A percentile compares a stretch with the other conserved stretches of the same genome.
Conservation (phyloP, 1,140 invertebrate species). For the Rhizoglyphus robini region DNA sequence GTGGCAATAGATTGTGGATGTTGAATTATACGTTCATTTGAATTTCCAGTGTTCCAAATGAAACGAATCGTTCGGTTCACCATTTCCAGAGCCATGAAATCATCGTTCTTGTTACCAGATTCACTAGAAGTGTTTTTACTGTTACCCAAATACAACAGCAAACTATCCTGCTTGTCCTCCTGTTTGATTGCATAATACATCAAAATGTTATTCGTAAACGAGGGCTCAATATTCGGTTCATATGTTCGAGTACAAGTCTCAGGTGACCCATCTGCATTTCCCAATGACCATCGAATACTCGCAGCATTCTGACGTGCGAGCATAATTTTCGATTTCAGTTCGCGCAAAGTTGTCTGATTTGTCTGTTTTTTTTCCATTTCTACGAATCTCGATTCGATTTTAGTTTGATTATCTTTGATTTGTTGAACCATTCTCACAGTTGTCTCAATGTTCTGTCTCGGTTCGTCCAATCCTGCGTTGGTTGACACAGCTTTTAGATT, state of each 20-base stretch:
- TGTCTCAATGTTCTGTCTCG: slow-evolving; percentile 36
- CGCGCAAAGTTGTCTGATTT: slow-evolving; percentile 51
- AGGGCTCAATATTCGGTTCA: slow-evolving; percentile 46
- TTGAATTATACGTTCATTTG: slow-evolving; percentile 38
- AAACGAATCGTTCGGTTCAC: slow-evolving; percentile 55
- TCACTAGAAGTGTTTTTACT: slow-evolving; percentile 52
- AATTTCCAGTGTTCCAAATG: slow-evolving; percentile 60
- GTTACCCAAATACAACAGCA: no score
- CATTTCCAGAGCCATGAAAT: slow-evolving; percentile 66
- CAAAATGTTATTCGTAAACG: slow-evolving; percentile 52
- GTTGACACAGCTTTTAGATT: slow-evolving; percentile 30
- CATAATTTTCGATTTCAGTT: slow-evolving; percentile 54
- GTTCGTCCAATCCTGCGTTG: slow-evolving; percentile 27
- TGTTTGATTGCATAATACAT: slow-evolving; percentile 50
- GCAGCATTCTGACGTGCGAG: slow-evolving; percentile 64
- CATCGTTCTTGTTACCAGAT: slow-evolving; percentile 44
- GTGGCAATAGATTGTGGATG: slow-evolving; percentile 44
- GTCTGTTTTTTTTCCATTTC: no score
- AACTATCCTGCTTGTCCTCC: slow-evolving; percentile 39
- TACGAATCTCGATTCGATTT: no score
- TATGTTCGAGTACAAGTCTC: slow-evolving; percentile 65
- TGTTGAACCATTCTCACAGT: slow-evolving; percentile 27
- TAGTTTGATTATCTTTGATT: slow-evolving; percentile 21
- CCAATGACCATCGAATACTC: slow-evolving; percentile 62
- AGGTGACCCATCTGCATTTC: slow-evolving; percentile 31